A percentile compares a stretch with the other conserved stretches of the same genome.
Conservation (phyloP, 2,888 invertebrate species). For the Boloria selene region DNA sequence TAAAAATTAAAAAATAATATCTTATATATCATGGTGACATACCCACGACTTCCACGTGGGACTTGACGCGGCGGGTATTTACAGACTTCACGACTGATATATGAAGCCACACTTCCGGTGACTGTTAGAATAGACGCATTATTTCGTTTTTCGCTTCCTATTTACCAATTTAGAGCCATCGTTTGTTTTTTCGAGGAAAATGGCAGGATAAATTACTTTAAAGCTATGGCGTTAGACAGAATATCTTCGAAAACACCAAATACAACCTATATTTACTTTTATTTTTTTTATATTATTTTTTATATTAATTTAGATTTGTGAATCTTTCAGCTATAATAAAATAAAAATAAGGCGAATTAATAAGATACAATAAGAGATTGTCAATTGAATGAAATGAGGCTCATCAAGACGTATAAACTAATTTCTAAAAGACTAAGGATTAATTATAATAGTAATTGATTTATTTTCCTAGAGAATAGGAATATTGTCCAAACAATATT, state of each 20-base stretch:
- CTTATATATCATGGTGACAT: constrained; percentile 39
- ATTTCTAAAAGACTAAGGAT: too few relatives aligned
- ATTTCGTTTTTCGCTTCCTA: constrained; percentile 23
- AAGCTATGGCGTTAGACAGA: neutral
- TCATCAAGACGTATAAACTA: too few relatives aligned
- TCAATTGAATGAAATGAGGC: too few relatives aligned
- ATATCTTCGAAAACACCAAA: neutral
- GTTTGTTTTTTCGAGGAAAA: constrained; percentile 10
- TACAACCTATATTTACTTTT: neutral
- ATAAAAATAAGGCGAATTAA: too few relatives aligned
- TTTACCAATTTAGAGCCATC: constrained; percentile 1
- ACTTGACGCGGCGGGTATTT: constrained; percentile 54
- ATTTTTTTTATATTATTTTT: too few relatives aligned
- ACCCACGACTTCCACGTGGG: constrained; percentile 25
- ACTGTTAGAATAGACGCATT: constrained; percentile 32
- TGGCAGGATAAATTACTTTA: constrained; percentile 1
- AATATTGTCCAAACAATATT: too few relatives aligned
- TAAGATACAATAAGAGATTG: too few relatives aligned
- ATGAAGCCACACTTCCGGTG: constrained; percentile 64
- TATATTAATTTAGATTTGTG: too few relatives aligned
- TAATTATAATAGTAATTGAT: too few relatives aligned
- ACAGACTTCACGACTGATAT: constrained; percentile 67
- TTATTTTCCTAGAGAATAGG: too few relatives aligned
- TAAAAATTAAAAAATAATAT: neutral
- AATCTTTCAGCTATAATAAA: too few relatives aligned